Percentiles rank a stretch among this genome's conserved stretches.
These are phyloP conservation scores for Nannoperca australis DNA, from an alignment of 2,797 vertebrate genomes.

Conservation along the genomic window DNA sequence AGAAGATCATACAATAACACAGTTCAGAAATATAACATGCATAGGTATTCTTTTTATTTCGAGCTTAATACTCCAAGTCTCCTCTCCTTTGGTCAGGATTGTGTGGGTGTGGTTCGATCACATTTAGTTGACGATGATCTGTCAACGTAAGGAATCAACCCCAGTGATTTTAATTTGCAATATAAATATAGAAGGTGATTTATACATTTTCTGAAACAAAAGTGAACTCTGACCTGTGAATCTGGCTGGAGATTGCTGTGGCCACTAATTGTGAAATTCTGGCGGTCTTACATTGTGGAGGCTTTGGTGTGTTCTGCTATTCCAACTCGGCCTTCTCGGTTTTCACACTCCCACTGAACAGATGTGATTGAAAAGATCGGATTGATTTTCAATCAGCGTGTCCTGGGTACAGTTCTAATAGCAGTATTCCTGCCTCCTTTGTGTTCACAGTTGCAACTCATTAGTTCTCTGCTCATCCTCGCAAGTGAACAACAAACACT, in stretches of 20 bases:
- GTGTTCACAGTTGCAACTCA: slow-evolving; percentile 11
- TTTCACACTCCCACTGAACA: slow-evolving; percentile 13
- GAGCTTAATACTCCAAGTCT: not conserved
- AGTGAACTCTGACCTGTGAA: too few species aligned
- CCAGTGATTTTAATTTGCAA: not conserved
- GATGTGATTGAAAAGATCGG: slow-evolving; percentile 19
- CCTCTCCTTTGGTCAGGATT: not conserved
- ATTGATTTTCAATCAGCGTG: slow-evolving; percentile 9
- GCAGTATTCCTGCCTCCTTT: not conserved
- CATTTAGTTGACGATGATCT: not conserved
- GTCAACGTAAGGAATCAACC: not conserved
- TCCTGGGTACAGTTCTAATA: not conserved
- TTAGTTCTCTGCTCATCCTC: slow-evolving; percentile 21
- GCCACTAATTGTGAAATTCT: not conserved
- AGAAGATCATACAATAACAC: not conserved
- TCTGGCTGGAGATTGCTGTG: not conserved
- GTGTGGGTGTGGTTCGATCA: slow-evolving; percentile 11
- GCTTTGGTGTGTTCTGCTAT: not conserved
- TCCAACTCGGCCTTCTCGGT: not conserved
- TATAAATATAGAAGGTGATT: not conserved
- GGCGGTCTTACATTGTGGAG: not conserved
- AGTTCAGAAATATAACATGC: not conserved
- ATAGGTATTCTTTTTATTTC: not conserved
- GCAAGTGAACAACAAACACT: slow-evolving; percentile 19
- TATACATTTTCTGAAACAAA: not conserved